These are phyloP conservation scores for Anthoscopus minutus DNA, from an alignment of 2,113 vertebrate genomes.

Conservation along the genomic window DNA sequence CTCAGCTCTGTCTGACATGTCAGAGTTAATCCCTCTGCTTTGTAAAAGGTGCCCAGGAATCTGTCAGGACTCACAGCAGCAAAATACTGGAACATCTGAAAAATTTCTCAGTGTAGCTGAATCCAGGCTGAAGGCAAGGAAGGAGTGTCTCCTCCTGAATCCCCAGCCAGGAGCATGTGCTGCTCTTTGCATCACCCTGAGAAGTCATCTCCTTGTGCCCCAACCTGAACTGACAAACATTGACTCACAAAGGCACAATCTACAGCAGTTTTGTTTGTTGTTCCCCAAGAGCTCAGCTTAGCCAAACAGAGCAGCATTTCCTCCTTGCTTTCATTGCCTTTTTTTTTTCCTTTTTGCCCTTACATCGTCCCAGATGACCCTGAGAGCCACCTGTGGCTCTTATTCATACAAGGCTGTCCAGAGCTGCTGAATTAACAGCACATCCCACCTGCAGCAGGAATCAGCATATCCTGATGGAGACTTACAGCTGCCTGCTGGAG, in stretches of 20 bases:
- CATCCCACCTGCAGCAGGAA: background rate
- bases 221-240: background rate
- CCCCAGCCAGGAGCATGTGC: background rate
- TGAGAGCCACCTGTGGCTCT: slow-evolving; percentile 3
- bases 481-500: background rate
- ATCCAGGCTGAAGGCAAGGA: background rate
- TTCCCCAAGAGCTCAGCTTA: background rate
- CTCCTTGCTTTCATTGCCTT: background rate
- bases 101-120: background rate
- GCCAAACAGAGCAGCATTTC: slow-evolving; percentile 2
- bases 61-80: background rate
- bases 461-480: background rate
- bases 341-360: background rate
- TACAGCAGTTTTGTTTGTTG: background rate
- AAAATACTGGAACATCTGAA: background rate
- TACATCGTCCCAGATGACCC: background rate
- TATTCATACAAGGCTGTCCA: background rate
- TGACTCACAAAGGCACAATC: background rate
- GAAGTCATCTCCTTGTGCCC: background rate
- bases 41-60: background rate
- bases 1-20: background rate
- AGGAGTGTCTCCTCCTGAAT: background rate
- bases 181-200: background rate
- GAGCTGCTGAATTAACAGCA: background rate
- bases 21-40: background rate